Base-by-base conservation (phyloP, 2,888 invertebrate genomes). In the Lasioglossum leucozonium region DNA sequence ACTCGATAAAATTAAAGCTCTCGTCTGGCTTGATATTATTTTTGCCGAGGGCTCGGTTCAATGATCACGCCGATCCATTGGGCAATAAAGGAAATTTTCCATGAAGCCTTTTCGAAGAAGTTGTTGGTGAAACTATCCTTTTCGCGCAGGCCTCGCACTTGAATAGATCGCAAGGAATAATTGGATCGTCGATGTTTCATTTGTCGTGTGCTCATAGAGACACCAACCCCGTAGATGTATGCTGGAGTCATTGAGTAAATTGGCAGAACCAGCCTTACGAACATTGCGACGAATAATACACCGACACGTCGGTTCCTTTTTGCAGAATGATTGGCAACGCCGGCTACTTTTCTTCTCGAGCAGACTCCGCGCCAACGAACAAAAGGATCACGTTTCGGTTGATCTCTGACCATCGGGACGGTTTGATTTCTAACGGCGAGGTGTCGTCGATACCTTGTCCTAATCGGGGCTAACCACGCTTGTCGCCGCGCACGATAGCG, bases 381-480 rank as follows among this genome's bases (percentile, higher is more conserved):
- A 51, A 51, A n/a, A 51, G 51, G 51, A 51, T 51, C 51, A 1
- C 51, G 47, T 51, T 51, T 51, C 10, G 10, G 51, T 51, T 8
- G 8, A n/a, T 13, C 51, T n/a, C n/a, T 4, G 22, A n/a, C 22
- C 22, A 51, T n/a, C n/a, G 10, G 26, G 58, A 62, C 4, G 22
- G 69, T 77, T 72, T 13, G 51, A n/a, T 30, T 72, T 51, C 34
- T 62, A 62, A 26, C 6, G 62, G 4, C 22, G 16, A 18, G 40
- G 44, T 40, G 55, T 73, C 73, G 69, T 51, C 83, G 72, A 75
- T 55, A 67, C 55, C 58, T 71, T 58, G 51, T 62, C 13, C 62
- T 86, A 86, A 82, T 86, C 79, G 74, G 30, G 77, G 42, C 71
- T 79, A 82, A 82, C 86, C 74, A 44, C 65, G 78, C 72, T 85